Conservation (phyloP, 2,797 vertebrate species). For the Prionace glauca region DNA sequence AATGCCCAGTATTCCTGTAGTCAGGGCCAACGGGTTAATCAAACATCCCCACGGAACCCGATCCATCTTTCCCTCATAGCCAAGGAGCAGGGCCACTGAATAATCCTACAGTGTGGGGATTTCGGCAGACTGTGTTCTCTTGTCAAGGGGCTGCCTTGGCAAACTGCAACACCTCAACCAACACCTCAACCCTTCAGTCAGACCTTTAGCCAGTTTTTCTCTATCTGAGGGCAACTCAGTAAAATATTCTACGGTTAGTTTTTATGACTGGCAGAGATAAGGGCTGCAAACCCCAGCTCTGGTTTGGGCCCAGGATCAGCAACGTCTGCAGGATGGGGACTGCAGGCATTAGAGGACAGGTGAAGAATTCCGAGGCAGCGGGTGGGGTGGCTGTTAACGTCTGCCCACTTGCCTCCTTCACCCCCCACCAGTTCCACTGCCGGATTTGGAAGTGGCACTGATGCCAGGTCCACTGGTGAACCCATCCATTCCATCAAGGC, state of each 20-base stretch:
- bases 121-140: background rate
- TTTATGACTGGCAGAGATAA: background rate
- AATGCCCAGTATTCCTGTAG: background rate
- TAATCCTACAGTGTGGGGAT: background rate
- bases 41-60: background rate
- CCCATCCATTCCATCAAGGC: background rate
- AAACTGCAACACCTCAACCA: background rate
- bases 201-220: background rate
- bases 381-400: background rate
- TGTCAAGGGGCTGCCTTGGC: background rate
- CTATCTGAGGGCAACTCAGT: background rate
- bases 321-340: background rate
- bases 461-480: background rate
- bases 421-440: background rate
- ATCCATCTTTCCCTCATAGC: background rate
- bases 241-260: background rate
- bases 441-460: background rate
- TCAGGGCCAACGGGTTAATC: background rate
- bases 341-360: too few relatives aligned
- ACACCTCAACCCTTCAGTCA: background rate
- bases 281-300: background rate
- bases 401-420: background rate
- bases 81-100: background rate
- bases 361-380: background rate
- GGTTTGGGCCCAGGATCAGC: background rate